These are phyloP conservation scores for Tenthredo livida DNA, from an alignment of 2,888 invertebrate genomes.

Conservation along the genomic window DNA sequence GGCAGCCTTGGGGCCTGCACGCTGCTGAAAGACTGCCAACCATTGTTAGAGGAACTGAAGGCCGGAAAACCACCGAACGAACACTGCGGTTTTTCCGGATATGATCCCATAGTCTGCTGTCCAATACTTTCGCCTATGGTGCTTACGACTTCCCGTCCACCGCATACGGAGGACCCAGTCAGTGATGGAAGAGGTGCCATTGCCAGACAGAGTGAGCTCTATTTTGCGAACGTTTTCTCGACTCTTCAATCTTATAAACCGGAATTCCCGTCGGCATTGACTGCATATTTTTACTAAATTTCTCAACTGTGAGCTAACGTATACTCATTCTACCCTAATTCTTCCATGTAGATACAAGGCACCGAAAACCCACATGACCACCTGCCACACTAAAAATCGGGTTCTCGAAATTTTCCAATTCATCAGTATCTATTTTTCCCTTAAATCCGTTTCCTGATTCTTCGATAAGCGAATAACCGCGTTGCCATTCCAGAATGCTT, in stretches of 20 bases:
- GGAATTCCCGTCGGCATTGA: neutral
- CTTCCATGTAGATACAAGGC: neutral
- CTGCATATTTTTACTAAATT: neutral
- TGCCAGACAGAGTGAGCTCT: conserved; percentile 64
- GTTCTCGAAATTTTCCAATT: neutral
- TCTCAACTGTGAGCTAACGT: neutral
- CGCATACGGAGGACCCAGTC: neutral
- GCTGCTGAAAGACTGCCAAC: neutral
- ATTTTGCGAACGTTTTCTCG: neutral
- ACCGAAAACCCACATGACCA: neutral
- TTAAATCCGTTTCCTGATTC: neutral
- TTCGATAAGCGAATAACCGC: neutral
- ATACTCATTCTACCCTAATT: neutral
- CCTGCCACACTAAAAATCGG: neutral
- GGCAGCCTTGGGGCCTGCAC: neutral
- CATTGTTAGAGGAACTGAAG: neutral
- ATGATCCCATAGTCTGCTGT: neutral
- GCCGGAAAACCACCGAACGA: neutral
- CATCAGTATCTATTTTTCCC: conserved; percentile 26
- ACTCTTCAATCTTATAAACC: neutral
- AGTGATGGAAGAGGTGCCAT: conserved; percentile 45
- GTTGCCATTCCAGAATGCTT: conserved; percentile 68
- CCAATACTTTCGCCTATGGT: neutral
- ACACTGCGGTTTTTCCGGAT: neutral
- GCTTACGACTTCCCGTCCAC: neutral